Conservation (phyloP, 2,797 vertebrate genomes). For the Macropus fuliginosus region DNA sequence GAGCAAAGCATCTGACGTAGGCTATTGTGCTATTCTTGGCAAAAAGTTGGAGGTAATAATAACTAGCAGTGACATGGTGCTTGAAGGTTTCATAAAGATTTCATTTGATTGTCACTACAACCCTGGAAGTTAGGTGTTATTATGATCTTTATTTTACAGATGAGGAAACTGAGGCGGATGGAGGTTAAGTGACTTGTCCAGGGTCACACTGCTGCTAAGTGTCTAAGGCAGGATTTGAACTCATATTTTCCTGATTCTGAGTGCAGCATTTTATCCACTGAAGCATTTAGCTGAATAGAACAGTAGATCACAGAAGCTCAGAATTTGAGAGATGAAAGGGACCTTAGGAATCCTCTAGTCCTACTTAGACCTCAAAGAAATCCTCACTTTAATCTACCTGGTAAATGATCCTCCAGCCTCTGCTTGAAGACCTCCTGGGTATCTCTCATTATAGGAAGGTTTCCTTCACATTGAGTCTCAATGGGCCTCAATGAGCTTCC, state of each 20-base stretch:
- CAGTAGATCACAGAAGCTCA: background rate
- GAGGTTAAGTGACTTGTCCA: no score
- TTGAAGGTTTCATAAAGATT: background rate
- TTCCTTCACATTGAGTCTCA: background rate
- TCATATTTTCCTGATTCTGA: background rate
- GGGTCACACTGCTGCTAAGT: background rate
- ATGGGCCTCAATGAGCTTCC: background rate
- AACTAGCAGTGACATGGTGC: background rate
- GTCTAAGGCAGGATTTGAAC: background rate
- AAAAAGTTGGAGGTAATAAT: background rate
- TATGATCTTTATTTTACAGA: background rate
- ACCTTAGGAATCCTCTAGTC: background rate
- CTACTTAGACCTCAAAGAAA: background rate
- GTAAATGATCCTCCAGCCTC: background rate
- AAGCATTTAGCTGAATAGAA: background rate
- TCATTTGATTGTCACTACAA: background rate
- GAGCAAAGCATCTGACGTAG: background rate
- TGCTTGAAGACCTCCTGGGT: background rate
- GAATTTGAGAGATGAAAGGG: background rate
- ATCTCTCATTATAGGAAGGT: background rate
- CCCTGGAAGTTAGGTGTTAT: background rate
- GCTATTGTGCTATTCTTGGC: background rate
- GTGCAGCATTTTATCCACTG: background rate
- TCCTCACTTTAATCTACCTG: background rate
- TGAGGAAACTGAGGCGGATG: background rate